Base-by-base conservation (phyloP, 2,113 vertebrate genomes). In the Thermophis baileyi region DNA sequence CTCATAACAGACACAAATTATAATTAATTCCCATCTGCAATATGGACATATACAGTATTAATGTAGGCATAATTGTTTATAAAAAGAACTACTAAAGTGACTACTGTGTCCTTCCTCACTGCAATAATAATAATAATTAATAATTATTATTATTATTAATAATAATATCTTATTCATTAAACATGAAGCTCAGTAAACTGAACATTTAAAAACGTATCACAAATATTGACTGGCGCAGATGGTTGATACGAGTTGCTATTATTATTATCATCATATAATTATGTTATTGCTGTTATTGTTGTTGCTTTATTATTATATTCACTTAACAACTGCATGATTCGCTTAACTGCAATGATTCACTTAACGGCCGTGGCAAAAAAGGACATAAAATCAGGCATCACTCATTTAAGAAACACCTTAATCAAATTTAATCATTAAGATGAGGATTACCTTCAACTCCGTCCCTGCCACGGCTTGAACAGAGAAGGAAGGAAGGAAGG, bases 1-100 rank as follows among this genome's bases (percentile, higher is more conserved):
- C 57, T 93, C 89, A 95, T 91, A 95, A 95, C 53, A 95, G 95
- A 94, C 95, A 96, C 96, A 96, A 94, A 89, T 47, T 44, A 51
- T 40, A 91, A 51, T 85, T 25, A 54, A 85, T 18, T 74, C 74
- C 3, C 69, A 24, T 94, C 51, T 93, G 85, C 93, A 90, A 93
- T 93, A 88, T 89, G 87, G 85, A 93, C 88, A 51, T 95, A 93
- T 3, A 14, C 11, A 63, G 10, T 63, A 20, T 89, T 81, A 89
- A 88, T 89, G 60, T 55, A 35, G 0, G n/a, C n/a, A 85, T 40
- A 14, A 88, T 90, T 92, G 89, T 40, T 89, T 55, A 54, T 16
- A 88, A 40, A 53, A 91, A 94, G 89, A 57, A 91, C 53, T 6
- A 24, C 18, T 92, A 54, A 88, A 44, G 55, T 6, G 85, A 87